Percentiles rank a stretch among this genome's conserved stretches.
phyloP scores from a whole-genome alignment of 2,888 invertebrate species.

The Clivina fossor region DNA sequence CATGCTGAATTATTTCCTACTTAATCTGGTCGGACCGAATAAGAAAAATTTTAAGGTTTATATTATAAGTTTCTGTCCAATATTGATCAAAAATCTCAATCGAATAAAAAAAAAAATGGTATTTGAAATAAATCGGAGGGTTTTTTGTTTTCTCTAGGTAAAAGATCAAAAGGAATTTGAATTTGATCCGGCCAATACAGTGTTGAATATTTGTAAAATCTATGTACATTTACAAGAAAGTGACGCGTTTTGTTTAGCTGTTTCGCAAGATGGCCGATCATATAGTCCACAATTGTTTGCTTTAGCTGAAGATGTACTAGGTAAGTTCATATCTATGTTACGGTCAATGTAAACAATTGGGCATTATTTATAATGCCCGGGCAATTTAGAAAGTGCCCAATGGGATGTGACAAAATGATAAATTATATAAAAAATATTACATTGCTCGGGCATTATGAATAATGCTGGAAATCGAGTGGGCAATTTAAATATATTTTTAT shows the following conservation, averaged over 20 bases:
- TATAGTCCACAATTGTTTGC: constrained; percentile 84
- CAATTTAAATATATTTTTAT: too few relatives aligned
- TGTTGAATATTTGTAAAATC: constrained; percentile 87
- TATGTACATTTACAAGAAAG: constrained; percentile 81
- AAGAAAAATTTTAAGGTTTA: constrained; percentile 84
- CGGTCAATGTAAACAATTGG: too few relatives aligned
- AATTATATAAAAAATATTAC: too few relatives aligned
- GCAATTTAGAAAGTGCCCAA: too few relatives aligned
- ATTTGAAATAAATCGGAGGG: too few relatives aligned
- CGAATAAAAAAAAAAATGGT: too few relatives aligned
- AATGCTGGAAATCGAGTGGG: too few relatives aligned
- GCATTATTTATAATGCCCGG: too few relatives aligned
- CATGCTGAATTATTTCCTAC: constrained; percentile 93
- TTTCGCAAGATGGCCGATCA: constrained; percentile 88
- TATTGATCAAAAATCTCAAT: too few relatives aligned
- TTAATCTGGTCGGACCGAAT: constrained; percentile 88
- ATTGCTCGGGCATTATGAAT: too few relatives aligned
- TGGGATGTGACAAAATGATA: too few relatives aligned
- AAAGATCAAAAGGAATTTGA: constrained; percentile 86
- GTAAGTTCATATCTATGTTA: constrained; percentile 52
- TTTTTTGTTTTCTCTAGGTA: constrained; percentile 60
- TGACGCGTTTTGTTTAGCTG: constrained; percentile 77
- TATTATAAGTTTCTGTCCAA: too few relatives aligned
- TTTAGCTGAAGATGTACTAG: constrained; percentile 78
- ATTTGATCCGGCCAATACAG: constrained; percentile 88